phyloP scores from a whole-genome alignment of 2,113 vertebrate species.

The Pipra filicauda region DNA sequence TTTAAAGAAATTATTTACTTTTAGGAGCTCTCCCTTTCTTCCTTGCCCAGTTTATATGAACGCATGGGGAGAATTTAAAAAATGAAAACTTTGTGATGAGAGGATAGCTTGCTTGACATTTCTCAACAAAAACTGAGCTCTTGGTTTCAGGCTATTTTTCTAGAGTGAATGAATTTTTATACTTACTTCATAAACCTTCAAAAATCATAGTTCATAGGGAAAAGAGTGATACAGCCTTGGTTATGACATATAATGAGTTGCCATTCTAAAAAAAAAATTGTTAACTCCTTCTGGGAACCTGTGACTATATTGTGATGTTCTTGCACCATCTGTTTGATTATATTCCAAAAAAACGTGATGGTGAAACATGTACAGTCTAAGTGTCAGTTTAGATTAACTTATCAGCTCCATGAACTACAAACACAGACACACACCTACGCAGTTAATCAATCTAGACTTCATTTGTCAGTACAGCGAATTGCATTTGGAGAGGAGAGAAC shows the following conservation, averaged over 20 bases:
- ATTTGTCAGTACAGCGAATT: not conserved
- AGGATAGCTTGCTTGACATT: constrained; percentile 40
- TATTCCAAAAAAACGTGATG: not conserved
- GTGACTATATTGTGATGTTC: constrained; percentile 10
- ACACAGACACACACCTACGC: not conserved
- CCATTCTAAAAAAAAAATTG: not conserved
- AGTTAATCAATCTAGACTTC: not conserved
- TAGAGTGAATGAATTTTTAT: constrained; percentile 58
- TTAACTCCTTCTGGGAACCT: constrained; percentile 35
- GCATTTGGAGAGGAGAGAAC: not conserved
- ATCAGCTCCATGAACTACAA: not conserved
- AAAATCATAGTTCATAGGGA: constrained; percentile 52
- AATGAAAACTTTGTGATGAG: not conserved
- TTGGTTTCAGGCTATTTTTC: constrained; percentile 58
- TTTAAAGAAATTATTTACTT: not conserved
- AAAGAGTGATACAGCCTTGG: constrained; percentile 42
- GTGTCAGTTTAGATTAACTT: constrained; percentile 8
- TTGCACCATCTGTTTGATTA: not conserved
- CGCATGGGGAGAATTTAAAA: not conserved
- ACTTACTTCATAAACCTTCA: constrained; percentile 49
- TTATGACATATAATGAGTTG: constrained; percentile 11
- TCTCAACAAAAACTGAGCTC: constrained; percentile 37
- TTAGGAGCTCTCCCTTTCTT: not conserved
- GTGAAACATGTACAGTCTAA: not conserved
- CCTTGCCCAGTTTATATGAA: not conserved